These are phyloP conservation scores for Selene dorsalis DNA, from an alignment of 2,797 vertebrate genomes.

Conservation along the genomic window DNA sequence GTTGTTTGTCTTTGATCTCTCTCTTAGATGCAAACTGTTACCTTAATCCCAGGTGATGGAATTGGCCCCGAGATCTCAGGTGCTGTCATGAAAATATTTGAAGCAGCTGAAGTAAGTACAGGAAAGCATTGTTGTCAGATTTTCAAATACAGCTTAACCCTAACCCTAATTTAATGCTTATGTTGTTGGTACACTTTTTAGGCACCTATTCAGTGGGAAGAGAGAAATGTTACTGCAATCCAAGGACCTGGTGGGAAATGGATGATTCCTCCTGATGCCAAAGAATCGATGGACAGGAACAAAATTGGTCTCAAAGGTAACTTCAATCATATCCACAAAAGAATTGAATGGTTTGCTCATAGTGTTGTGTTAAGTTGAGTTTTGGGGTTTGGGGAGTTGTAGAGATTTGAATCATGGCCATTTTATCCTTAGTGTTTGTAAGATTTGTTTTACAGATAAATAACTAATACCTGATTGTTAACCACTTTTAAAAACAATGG, in stretches of 20 bases:
- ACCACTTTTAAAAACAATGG: neutral
- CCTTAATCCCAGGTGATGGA: slow-evolving; percentile 97
- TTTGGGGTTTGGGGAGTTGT: too few relatives aligned
- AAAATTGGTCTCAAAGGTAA: slow-evolving; percentile 98
- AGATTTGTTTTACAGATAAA: neutral
- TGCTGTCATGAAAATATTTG: slow-evolving; percentile 96
- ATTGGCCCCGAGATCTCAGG: slow-evolving; percentile 96
- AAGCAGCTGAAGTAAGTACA: slow-evolving; percentile 90
- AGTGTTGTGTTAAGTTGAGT: neutral
- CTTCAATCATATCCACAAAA: neutral
- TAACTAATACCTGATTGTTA: neutral
- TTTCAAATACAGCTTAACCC: neutral
- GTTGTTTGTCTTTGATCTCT: slow-evolving; percentile 45
- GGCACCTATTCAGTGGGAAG: slow-evolving; percentile 96
- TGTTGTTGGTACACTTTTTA: slow-evolving; percentile 36
- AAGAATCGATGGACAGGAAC: slow-evolving; percentile 98
- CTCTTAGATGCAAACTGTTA: slow-evolving; percentile 91
- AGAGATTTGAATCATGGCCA: too few relatives aligned
- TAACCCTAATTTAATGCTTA: neutral
- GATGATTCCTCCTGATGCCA: slow-evolving; percentile 96
- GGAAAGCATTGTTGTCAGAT: neutral
- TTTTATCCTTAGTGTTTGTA: neutral
- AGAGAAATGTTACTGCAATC: slow-evolving; percentile 93
- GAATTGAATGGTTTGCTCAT: neutral
- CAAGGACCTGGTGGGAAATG: slow-evolving; percentile 94